phyloP scores from a whole-genome alignment of 2,888 invertebrate species.

The Lamellibrachia columna region DNA sequence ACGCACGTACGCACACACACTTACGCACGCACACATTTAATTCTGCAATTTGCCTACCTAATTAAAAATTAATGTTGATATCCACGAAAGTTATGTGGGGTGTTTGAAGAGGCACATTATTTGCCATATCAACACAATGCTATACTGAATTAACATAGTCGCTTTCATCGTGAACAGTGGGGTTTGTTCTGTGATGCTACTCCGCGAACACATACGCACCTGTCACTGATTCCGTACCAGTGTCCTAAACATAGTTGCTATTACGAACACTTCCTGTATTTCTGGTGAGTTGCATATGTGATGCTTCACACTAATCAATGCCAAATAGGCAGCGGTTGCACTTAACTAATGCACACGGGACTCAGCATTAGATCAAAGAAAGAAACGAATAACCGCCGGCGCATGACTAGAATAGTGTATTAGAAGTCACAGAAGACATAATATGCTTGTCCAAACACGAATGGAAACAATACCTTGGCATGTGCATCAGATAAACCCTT shows the following conservation, averaged over 20 bases:
- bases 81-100: too few species aligned
- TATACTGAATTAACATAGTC: background rate
- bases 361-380: background rate
- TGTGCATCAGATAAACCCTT: background rate
- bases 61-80: background rate
- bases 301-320: background rate
- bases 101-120: too few species aligned
- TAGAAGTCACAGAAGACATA: background rate
- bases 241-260: background rate
- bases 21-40: background rate
- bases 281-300: background rate
- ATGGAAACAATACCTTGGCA: background rate
- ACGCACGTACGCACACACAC: background rate
- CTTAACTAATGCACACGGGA: background rate
- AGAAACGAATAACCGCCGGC: background rate
- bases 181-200: background rate
- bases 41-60: background rate
- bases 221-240: background rate
- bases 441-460: background rate
- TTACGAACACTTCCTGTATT: background rate
- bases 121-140: background rate
- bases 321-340: background rate
- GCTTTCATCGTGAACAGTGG: background rate
- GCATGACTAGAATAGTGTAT: background rate
- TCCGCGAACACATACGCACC: background rate